Evolutionary conservation across 2,113 vertebrate species (phyloP).

Genomic region (Danionella cerebrum): DNA sequence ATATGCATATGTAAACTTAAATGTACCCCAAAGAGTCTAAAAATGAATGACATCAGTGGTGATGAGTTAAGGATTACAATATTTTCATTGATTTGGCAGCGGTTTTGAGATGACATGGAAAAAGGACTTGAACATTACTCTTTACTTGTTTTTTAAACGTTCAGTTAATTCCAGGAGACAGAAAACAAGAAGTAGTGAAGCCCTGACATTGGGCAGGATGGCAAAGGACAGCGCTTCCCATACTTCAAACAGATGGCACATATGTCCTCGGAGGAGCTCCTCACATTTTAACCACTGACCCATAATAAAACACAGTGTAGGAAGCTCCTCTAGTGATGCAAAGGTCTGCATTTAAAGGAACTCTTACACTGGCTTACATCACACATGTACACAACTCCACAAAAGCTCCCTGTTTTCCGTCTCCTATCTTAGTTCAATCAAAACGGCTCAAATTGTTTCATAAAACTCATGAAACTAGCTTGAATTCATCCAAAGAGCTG

Average conservation of each 20-base stretch:
- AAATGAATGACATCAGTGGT: too few species aligned
- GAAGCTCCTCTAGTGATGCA: too few species aligned
- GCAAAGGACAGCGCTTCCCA: constrained; percentile 17
- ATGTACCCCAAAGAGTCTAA: too few species aligned
- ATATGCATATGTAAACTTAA: too few species aligned
- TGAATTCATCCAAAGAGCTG: too few species aligned
- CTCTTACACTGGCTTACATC: constrained; percentile 1
- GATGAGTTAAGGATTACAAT: too few species aligned
- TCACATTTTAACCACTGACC: constrained; percentile 30
- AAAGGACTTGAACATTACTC: too few species aligned
- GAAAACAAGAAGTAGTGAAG: background rate
- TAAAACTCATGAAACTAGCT: constrained; percentile 5
- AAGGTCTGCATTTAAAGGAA: constrained; percentile 4
- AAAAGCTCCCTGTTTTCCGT: background rate
- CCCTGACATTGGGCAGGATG: constrained; percentile 1
- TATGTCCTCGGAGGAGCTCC: constrained; percentile 26
- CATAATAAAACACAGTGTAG: constrained; percentile 20
- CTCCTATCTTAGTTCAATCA: background rate
- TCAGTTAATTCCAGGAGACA: background rate
- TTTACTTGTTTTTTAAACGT: too few species aligned
- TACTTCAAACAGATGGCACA: constrained; percentile 39
- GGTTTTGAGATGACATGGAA: too few species aligned
- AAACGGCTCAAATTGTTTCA: background rate
- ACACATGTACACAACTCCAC: background rate
- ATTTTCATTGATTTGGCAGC: too few species aligned